Evolutionary conservation across 2,888 invertebrate genomes (phyloP).

Genomic region (Napeogenes inachia): DNA sequence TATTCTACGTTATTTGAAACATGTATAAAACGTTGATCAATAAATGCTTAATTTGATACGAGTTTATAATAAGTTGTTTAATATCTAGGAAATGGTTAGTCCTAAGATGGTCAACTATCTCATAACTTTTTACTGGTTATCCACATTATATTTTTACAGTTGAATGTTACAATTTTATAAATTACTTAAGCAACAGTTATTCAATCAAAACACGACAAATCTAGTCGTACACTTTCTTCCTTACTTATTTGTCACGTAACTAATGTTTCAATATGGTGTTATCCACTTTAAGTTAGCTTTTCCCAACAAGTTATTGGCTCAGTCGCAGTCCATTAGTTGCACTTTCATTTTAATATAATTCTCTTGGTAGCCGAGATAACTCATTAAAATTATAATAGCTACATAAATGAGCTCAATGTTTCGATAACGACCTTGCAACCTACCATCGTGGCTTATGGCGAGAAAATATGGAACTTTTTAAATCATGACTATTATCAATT

Average conservation of each 20-base stretch:
- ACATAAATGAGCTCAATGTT: constrained; percentile 38
- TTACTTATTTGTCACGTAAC: constrained; percentile 21
- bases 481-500: too few species aligned
- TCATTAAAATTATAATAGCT: constrained; percentile 44
- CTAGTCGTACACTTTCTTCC: constrained; percentile 17
- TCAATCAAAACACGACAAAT: constrained; percentile 17
- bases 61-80: too few species aligned
- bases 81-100: too few species aligned
- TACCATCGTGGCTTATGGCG: neutral
- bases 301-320: constrained; percentile 18
- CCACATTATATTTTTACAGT: neutral
- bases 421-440: constrained; percentile 17
- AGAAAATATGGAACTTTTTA: neutral
- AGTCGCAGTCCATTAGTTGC: constrained; percentile 57
- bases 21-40: too few species aligned
- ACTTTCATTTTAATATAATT: constrained; percentile 66
- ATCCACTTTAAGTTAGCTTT: constrained; percentile 17
- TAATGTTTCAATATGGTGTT: constrained; percentile 15
- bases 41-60: too few species aligned
- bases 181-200: constrained; percentile 8
- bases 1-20: too few species aligned
- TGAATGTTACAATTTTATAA: neutral
- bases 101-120: too few species aligned
- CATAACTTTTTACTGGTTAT: neutral
- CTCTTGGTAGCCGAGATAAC: constrained; percentile 32